phyloP scores from a whole-genome alignment of 2,888 invertebrate genomes.

The Dyspetes luteomarginatus region DNA sequence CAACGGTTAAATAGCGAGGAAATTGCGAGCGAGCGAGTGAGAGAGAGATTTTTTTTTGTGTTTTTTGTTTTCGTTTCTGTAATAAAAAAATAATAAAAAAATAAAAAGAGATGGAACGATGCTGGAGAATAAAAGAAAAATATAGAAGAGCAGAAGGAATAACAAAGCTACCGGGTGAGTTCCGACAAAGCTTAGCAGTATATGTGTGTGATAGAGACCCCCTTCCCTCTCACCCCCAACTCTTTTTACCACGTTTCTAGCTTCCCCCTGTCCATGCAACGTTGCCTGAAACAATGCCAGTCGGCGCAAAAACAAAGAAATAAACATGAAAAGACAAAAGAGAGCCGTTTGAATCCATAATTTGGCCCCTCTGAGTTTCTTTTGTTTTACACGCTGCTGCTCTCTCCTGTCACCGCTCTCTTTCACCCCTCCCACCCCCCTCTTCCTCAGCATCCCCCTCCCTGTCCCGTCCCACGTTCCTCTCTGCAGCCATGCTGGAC shows the following conservation, averaged over 20 bases:
- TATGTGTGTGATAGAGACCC: slow-evolving; percentile 46
- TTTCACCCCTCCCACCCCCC: slow-evolving; percentile 46
- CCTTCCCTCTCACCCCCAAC: slow-evolving; percentile 13
- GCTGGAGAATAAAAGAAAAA: slow-evolving; percentile 57
- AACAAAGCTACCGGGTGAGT: slow-evolving; percentile 75
- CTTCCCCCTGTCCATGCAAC: slow-evolving; percentile 60
- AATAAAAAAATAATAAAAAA: slow-evolving; percentile 2
- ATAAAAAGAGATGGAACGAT: slow-evolving; percentile 50
- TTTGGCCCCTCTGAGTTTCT: slow-evolving; percentile 79
- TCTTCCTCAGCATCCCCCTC: slow-evolving; percentile 59
- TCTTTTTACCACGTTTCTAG: slow-evolving; percentile 56
- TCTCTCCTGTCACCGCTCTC: slow-evolving; percentile 58
- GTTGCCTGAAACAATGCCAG: slow-evolving; percentile 79
- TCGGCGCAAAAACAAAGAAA: slow-evolving; percentile 82
- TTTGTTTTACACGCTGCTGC: slow-evolving; percentile 77
- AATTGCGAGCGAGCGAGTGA: slow-evolving; percentile 61
- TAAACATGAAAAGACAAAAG: slow-evolving; percentile 82
- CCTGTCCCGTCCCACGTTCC: not conserved
- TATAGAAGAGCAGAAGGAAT: slow-evolving; percentile 72
- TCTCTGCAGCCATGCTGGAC: too few relatives aligned
- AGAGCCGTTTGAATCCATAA: slow-evolving; percentile 82
- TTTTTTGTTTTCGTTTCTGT: slow-evolving; percentile 28
- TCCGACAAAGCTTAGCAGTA: slow-evolving; percentile 72
- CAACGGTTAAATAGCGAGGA: slow-evolving; percentile 63
- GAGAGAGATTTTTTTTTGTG: slow-evolving; percentile 57